A percentile compares a stretch with the other conserved stretches of the same genome.
Evolutionary conservation across 64 coral and sea anemone species (phyloP).

Genomic region (Porites lutea): DNA sequence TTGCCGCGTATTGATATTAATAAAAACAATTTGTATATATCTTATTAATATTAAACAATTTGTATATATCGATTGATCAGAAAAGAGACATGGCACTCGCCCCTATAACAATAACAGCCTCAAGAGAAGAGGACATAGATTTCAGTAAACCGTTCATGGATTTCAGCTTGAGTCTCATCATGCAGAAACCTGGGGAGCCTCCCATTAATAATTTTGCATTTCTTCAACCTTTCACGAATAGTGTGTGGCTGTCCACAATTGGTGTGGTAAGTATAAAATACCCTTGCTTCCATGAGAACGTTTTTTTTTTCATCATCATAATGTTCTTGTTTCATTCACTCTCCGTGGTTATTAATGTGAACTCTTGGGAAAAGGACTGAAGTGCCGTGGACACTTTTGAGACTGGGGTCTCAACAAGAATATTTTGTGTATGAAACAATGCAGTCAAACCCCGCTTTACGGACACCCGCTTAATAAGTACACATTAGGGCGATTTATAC

Average conservation of each 20-base stretch:
- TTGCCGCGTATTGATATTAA: too few species aligned
- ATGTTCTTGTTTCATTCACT: too few species aligned
- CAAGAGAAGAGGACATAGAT: conserved; percentile 81
- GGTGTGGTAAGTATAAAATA: conserved; percentile 61
- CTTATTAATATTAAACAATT: too few species aligned
- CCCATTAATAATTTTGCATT: conserved; percentile 84
- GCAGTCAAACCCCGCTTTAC: too few species aligned
- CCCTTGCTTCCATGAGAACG: not conserved
- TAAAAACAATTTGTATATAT: too few species aligned
- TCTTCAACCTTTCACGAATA: conserved; percentile 71
- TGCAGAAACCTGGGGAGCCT: conserved; percentile 85
- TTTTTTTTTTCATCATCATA: not conserved
- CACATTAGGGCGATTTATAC: too few species aligned
- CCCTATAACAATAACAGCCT: conserved; percentile 87
- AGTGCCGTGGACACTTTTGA: too few species aligned
- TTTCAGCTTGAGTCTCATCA: conserved; percentile 88
- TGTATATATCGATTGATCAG: not conserved
- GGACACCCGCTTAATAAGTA: too few species aligned
- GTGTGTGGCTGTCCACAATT: conserved; percentile 83
- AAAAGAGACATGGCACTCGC: conserved; percentile 83
- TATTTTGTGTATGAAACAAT: too few species aligned
- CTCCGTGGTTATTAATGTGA: too few species aligned
- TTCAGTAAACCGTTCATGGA: conserved; percentile 99
- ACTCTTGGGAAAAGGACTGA: too few species aligned
- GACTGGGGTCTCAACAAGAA: too few species aligned